Evolutionary conservation across 2,888 invertebrate genomes (phyloP), one percentile per base, ranked within the genome.

Genomic region (Cyrtodaria siliqua): DNA sequence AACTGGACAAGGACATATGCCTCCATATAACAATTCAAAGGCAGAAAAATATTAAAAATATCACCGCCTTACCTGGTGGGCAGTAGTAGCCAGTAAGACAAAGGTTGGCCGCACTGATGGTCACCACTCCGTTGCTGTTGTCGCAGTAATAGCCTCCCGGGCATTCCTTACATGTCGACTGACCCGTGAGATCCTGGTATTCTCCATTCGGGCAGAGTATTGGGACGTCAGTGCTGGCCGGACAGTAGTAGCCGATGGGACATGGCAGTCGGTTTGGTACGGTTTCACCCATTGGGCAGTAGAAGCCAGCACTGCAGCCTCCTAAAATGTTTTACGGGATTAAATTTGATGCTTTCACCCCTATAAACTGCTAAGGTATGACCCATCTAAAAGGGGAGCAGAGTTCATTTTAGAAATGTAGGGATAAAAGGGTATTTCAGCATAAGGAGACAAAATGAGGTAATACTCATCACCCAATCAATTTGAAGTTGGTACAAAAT

Each of bases 81-180:
- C 92, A 92, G 82, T 88, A 92, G 63, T 87, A 86, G 2, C 92
- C 92, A 27, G 83, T 79, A 49, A 90, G 92, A 84, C 92, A 92
- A 42, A 76, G 81, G 59, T 91, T 82, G 16, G 89, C 87, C 52
- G 87, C 84, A 55, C 89, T 90, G 60, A 92, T 78, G 52, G 87
- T 86, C 0, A 91, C 91, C 1, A 90, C 85, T 1, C 91, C 91
- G 1, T 67, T 53, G 42, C 87, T 90, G 81, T 90, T 91, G 80
- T 92, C 91, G 79, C 92, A 92, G 78, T 85, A 92, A 79, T 91
- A 92, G 0, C 92, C 91, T 1, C 68, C 79, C 6, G 91, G 91
- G 70, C 92, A 92, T 16, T 77, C 55, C 55, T 87, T 86, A 70
- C 92, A 92, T 1, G 64, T 63, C 26, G 83, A 84, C 74, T 91